These are phyloP conservation scores for Avahi laniger DNA, from an alignment of 2,797 vertebrate species.

Conservation along the genomic window DNA sequence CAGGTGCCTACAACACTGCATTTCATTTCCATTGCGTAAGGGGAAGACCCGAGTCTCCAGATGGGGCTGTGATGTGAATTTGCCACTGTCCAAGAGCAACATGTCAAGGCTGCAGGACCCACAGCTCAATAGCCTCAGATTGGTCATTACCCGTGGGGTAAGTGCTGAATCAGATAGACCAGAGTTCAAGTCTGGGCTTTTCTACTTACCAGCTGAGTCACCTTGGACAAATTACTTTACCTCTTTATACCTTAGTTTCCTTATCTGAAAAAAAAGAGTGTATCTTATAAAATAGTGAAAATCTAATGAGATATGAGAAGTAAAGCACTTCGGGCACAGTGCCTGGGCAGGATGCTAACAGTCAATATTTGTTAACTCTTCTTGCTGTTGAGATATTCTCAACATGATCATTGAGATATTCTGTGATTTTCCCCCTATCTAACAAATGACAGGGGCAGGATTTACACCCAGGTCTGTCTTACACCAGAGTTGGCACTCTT, in stretches of 20 bases:
- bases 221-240: background rate
- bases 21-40: background rate
- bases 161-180: background rate
- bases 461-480: background rate
- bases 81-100: background rate
- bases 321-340: background rate
- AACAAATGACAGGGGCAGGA: background rate
- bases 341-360: background rate
- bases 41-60: background rate
- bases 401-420: background rate
- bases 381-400: background rate
- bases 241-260: background rate
- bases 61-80: background rate
- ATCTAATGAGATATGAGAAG: background rate
- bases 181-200: background rate
- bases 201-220: background rate
- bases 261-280: conserved; percentile 21
- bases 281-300: background rate
- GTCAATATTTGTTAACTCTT: background rate
- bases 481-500: background rate
- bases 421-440: background rate
- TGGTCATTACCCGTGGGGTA: background rate
- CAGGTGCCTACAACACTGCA: background rate
- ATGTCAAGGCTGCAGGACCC: background rate
- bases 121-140: background rate